phyloP scores from a whole-genome alignment of 2,113 vertebrate species.

The Chinchilla lanigera region DNA sequence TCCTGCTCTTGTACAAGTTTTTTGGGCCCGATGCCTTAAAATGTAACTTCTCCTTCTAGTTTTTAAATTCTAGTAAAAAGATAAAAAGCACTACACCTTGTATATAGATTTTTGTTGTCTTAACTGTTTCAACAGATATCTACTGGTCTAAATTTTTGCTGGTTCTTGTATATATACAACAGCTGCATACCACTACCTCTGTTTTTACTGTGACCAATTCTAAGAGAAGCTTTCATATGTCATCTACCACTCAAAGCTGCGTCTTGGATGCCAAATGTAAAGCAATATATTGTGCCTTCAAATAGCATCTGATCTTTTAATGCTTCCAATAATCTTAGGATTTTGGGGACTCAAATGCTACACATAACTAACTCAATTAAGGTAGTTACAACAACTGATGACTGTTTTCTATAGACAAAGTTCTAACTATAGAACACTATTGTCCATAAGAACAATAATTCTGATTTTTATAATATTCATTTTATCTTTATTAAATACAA shows the following conservation, averaged over 20 bases:
- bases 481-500: conserved; percentile 41
- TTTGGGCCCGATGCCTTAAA: background rate
- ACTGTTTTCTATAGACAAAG: conserved; percentile 34
- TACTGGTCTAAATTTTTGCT: conserved; percentile 34
- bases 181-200: background rate
- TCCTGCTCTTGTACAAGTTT: background rate
- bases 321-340: conserved; percentile 24
- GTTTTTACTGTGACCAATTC: conserved; percentile 3
- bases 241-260: conserved; percentile 21
- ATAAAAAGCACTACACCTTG: background rate
- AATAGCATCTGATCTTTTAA: conserved; percentile 52
- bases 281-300: conserved; percentile 31
- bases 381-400: conserved; percentile 38
- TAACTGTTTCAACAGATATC: conserved; percentile 29
- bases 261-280: background rate
- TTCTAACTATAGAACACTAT: conserved; percentile 1
- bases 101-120: background rate
- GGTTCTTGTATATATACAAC: background rate
- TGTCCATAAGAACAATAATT: conserved; percentile 51
- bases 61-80: conserved; percentile 20
- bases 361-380: conserved; percentile 17
- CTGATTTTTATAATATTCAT: conserved; percentile 13
- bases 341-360: conserved; percentile 1
- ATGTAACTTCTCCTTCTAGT: background rate
- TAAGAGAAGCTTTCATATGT: background rate